These are phyloP conservation scores for Umimayanthus kanabou DNA, from an alignment of 92 coral and sea anemone species.

Conservation along the genomic window DNA sequence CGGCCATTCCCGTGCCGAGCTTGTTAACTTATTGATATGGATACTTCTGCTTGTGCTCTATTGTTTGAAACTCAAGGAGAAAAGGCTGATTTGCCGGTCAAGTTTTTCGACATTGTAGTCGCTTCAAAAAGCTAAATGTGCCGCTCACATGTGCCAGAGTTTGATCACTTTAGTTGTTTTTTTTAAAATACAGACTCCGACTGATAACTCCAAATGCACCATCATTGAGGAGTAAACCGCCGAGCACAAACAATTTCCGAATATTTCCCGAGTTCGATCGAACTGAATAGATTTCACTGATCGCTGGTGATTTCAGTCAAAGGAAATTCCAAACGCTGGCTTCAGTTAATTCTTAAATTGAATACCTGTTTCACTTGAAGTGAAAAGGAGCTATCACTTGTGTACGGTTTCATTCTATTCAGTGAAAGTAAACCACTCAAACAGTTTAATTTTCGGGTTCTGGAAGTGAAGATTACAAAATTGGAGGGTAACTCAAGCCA, in stretches of 20 bases:
- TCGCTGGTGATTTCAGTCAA: neutral
- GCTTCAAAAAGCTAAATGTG: slow-evolving; percentile 31
- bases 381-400: neutral
- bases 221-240: neutral
- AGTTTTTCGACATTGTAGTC: neutral
- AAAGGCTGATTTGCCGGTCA: neutral
- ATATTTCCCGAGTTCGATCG: neutral
- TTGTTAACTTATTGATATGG: neutral
- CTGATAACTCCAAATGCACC: neutral
- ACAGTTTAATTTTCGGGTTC: neutral
- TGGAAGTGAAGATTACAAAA: neutral
- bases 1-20: slow-evolving; percentile 38
- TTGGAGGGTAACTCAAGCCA: neutral
- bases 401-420: neutral
- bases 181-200: neutral
- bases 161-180: slow-evolving; percentile 8
- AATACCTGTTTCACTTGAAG: neutral
- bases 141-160: slow-evolving; percentile 20
- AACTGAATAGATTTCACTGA: neutral
- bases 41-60: slow-evolving; percentile 17
- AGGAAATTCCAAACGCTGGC: neutral
- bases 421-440: neutral
- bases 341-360: neutral
- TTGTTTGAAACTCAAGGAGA: slow-evolving; percentile 9
- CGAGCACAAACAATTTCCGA: neutral